Evolutionary conservation across 2,113 vertebrate species (phyloP), one percentile per base, ranked within the genome.

Genomic region (Deroptyus accipitrinus): DNA sequence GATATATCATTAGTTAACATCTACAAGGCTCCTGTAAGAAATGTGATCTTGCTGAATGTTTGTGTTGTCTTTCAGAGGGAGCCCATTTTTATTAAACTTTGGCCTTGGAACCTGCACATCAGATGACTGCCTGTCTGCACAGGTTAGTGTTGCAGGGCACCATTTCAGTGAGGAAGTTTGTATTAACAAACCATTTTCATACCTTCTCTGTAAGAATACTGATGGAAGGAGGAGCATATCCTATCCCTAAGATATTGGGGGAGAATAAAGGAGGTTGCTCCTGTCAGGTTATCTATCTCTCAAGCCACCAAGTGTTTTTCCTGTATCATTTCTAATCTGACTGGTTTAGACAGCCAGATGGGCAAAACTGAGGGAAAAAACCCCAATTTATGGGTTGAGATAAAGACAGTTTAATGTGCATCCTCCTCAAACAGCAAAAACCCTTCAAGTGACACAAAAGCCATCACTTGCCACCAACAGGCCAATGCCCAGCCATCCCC

Each of bases 381-480:
- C 0, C 3, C 20, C 35, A 37, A 28, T 4, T 33, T 72, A 17
- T 49, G 25, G 25, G 11, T 57, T 1, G 0, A 51, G 49, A 51
- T 31, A 41, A 64, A 51, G 23, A 57, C 4, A 33, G 27, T 51
- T 63, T 49, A 49, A 35, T 49, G 63, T 33, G 27, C 49, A 42
- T 14, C 10, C 6, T 5, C 17, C 25, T 1, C 10, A 31, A 59
- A n/a, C 24, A 76, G 24, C 28, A 48, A 42, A 49, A 76, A 48
- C 17, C 0, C 2, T 4, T 11, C 6, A n/a, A 46, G 24, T 31
- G 28, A 25, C 33, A 59, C 16, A 44, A 73, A 79, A 85, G 3
- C 22, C 37, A 12, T 20, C 17, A 49, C 37, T 85, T 59, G 15
- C 19, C 25, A 69, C 35, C 20, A 63, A 31, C 30, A 63, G 25